Percentiles rank a stretch among this genome's conserved stretches.
Evolutionary conservation across 2,113 vertebrate genomes (phyloP).

Genomic region (Bos javanicus): DNA sequence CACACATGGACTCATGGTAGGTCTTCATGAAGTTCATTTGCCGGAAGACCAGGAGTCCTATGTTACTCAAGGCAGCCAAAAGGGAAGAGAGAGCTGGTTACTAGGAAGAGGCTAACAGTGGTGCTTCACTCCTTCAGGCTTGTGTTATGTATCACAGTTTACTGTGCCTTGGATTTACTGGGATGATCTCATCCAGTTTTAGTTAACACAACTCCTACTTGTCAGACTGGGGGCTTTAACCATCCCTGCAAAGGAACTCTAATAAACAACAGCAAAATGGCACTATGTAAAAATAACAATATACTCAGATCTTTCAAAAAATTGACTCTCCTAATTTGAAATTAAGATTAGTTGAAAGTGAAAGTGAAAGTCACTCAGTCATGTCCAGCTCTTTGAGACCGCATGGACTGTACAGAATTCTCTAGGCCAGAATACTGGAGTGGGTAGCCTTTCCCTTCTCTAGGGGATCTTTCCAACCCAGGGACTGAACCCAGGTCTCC

Average conservation of each 20-base stretch:
- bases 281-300: neutral
- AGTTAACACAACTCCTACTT: neutral
- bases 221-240: neutral
- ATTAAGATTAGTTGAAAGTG: neutral
- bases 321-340: conserved; percentile 10
- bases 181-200: neutral
- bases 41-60: neutral
- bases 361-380: neutral
- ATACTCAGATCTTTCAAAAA: neutral
- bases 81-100: neutral
- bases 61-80: neutral
- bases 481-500: neutral
- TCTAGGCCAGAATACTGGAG: neutral
- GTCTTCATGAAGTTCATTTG: neutral
- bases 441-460: neutral
- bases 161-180: neutral
- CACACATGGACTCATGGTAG: neutral
- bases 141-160: neutral
- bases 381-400: neutral
- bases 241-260: neutral
- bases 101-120: neutral
- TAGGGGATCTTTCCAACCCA: neutral
- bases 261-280: neutral
- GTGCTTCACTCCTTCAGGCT: neutral
- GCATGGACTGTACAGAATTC: neutral